Conservation (phyloP, 1,140 invertebrate genomes). For the Drosophila melanica region DNA sequence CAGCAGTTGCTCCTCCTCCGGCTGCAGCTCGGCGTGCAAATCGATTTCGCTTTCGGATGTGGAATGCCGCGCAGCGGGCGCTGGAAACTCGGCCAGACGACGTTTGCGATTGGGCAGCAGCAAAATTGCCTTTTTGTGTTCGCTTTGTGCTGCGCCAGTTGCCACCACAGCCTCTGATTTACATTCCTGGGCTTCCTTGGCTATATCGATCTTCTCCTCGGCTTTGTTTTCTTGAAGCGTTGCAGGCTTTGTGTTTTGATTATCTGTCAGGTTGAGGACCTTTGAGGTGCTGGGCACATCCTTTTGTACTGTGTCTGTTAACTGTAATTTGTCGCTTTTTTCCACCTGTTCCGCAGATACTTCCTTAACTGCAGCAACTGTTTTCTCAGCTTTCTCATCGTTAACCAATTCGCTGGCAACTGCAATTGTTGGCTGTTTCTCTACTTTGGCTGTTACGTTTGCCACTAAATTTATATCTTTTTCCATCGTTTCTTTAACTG, state of each 20-base stretch:
- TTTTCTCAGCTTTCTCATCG: neutral
- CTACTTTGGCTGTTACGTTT: neutral
- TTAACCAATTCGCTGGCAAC: neutral
- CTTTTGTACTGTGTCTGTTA: slow-evolving; percentile 17
- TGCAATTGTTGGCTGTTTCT: neutral
- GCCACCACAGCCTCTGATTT: neutral
- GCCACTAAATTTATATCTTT: neutral
- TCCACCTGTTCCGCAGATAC: neutral
- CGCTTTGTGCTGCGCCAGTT: slow-evolving; percentile 1
- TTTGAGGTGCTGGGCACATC: slow-evolving; percentile 40
- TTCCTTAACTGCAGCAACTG: neutral
- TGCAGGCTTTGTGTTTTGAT: neutral
- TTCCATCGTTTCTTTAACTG: neutral
- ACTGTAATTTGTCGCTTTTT: neutral
- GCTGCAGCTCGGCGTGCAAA: slow-evolving; percentile 43
- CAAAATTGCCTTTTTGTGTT: slow-evolving; percentile 4
- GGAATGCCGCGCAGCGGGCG: slow-evolving; percentile 43
- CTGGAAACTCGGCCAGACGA: slow-evolving; percentile 59
- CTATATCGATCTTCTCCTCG: neutral
- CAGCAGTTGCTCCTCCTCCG: slow-evolving; percentile 25
- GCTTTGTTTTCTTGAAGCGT: neutral
- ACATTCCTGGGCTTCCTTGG: neutral
- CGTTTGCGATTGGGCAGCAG: slow-evolving; percentile 60
- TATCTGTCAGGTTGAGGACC: neutral
- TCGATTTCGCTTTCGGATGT: slow-evolving; percentile 79